Conservation (phyloP, 2,113 vertebrate genomes). For the Tenrec ecaudatus region DNA sequence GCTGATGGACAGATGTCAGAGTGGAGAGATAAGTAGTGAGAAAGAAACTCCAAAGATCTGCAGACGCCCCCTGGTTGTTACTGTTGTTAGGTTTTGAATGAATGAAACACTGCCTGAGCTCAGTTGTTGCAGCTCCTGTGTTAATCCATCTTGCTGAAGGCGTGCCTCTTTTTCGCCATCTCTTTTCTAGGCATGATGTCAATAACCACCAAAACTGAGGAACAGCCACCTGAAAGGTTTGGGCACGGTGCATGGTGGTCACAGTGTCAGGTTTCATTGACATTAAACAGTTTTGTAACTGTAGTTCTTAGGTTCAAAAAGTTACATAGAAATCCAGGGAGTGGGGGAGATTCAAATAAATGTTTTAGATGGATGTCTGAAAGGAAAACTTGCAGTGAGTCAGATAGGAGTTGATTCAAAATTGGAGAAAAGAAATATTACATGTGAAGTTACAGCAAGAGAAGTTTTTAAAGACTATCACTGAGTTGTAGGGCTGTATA, state of each 20-base stretch:
- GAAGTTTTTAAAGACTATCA: neutral
- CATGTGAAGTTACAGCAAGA: neutral
- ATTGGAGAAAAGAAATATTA: slow-evolving; percentile 27
- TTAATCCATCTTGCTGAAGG: no score
- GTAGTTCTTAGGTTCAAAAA: neutral
- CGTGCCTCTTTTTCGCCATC: no score
- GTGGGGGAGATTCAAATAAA: neutral
- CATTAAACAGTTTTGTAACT: neutral
- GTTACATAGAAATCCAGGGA: neutral
- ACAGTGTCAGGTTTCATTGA: neutral
- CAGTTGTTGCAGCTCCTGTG: no score
- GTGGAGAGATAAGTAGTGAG: neutral
- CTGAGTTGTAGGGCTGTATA: neutral
- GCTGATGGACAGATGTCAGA: neutral
- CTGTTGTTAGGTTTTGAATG: neutral
- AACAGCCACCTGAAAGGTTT: neutral
- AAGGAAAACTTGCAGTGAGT: neutral
- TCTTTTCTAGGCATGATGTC: no score
- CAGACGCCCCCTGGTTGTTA: neutral
- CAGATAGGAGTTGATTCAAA: neutral
- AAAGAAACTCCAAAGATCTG: neutral
- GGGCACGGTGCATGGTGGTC: neutral
- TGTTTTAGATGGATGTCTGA: neutral
- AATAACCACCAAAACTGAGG: no score
- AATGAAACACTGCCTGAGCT: no score